phyloP scores from a whole-genome alignment of 2,113 vertebrate species.

The Macrotus californicus region DNA sequence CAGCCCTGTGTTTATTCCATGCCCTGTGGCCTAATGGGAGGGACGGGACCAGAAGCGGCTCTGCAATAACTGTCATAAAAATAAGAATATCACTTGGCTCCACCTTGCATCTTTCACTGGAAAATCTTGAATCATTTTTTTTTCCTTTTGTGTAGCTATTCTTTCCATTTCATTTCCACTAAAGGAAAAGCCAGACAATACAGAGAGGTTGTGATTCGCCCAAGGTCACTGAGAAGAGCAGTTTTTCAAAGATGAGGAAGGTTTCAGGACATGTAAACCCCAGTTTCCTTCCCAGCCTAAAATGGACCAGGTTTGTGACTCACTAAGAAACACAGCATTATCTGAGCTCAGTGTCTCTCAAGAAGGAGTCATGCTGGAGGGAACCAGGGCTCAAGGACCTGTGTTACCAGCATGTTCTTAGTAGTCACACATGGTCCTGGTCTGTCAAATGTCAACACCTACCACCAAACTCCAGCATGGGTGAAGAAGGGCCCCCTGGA shows the following conservation, averaged over 20 bases:
- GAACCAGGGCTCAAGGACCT: background rate
- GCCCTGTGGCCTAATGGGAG: constrained; percentile 22
- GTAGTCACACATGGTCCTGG: background rate
- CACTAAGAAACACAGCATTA: background rate
- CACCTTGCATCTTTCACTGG: background rate
- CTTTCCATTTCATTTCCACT: constrained; percentile 43
- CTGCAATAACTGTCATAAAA: constrained; percentile 44
- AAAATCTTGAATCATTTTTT: constrained; percentile 34
- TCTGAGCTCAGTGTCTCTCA: background rate
- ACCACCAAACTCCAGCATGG: background rate
- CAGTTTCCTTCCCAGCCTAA: background rate
- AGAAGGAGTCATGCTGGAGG: background rate
- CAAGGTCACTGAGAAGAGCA: constrained; percentile 31
- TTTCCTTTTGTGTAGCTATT: background rate
- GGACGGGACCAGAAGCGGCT: background rate
- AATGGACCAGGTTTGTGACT: background rate
- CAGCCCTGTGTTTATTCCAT: constrained; percentile 45
- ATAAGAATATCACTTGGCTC: constrained; percentile 6
- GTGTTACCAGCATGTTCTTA: background rate
- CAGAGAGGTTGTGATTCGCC: constrained; percentile 27
- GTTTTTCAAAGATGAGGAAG: constrained; percentile 12
- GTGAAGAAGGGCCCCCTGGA: background rate
- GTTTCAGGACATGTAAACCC: background rate
- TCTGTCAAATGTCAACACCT: background rate
- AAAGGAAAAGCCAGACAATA: background rate